Conservation (phyloP, 30 jellyfish, hydroid and myxozoan genomes). For the Aurelia sp. region DNA sequence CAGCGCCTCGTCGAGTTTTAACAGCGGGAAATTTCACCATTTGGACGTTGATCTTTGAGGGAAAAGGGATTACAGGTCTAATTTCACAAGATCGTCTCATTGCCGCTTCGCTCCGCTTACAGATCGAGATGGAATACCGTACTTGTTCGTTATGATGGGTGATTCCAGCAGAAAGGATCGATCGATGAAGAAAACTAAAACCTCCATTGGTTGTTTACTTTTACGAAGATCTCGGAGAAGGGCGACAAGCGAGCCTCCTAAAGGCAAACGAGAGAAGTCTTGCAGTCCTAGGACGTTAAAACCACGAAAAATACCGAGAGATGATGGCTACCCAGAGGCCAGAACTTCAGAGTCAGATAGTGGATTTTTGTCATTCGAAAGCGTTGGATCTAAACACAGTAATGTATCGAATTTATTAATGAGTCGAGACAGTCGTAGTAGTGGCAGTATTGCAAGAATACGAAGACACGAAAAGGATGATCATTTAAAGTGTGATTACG, state of each 20-base stretch:
- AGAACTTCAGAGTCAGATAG: slow-evolving; percentile 74
- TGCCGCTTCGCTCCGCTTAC: slow-evolving; percentile 8
- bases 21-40: slow-evolving; percentile 82
- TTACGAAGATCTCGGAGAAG: slow-evolving; percentile 61
- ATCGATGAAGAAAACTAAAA: slow-evolving; percentile 30
- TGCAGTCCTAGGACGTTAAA: slow-evolving; percentile 64
- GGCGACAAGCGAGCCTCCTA: slow-evolving; percentile 75
- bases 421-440: slow-evolving; percentile 11
- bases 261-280: slow-evolving; percentile 56
- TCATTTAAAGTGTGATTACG: neutral
- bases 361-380: slow-evolving; percentile 66
- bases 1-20: slow-evolving; percentile 59
- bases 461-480: slow-evolving; percentile 8
- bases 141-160: slow-evolving; percentile 38
- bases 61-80: slow-evolving; percentile 70
- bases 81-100: slow-evolving; percentile 49
- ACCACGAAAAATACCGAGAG: slow-evolving; percentile 74
- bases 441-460: neutral
- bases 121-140: slow-evolving; percentile 14
- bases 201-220: slow-evolving; percentile 49
- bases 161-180: slow-evolving; percentile 47
- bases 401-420: slow-evolving; percentile 37
- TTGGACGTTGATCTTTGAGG: slow-evolving; percentile 83
- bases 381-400: slow-evolving; percentile 43
- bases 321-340: slow-evolving; percentile 51